A percentile compares a stretch with the other conserved stretches of the same genome.
Conservation (phyloP, 2,113 vertebrate species). For the Oryzias melastigma region DNA sequence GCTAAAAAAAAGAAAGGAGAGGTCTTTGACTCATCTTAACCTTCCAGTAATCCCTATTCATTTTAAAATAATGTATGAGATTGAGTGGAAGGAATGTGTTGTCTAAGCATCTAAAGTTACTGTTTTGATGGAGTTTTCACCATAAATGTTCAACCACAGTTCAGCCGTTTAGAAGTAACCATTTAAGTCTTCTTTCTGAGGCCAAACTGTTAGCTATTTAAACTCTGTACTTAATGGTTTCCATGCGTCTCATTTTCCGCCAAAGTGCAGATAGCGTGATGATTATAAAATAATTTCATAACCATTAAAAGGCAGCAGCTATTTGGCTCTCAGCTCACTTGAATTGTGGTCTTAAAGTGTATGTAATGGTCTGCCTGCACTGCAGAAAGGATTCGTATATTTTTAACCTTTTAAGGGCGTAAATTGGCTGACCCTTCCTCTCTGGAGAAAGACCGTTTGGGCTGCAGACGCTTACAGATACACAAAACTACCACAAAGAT, state of each 20-base stretch:
- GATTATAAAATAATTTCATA: background rate
- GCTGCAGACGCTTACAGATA: too few species aligned
- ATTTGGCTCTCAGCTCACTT: background rate
- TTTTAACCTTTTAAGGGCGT: too few species aligned
- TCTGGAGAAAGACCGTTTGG: too few species aligned
- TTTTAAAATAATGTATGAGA: conserved; percentile 15
- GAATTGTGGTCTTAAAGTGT: background rate
- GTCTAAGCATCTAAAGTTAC: background rate
- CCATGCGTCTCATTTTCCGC: too few species aligned
- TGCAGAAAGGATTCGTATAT: background rate
- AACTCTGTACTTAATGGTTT: too few species aligned
- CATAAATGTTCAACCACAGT: background rate
- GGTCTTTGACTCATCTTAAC: background rate
- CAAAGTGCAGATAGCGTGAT: background rate
- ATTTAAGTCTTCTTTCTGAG: background rate
- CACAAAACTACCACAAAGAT: too few species aligned
- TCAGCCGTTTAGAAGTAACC: background rate
- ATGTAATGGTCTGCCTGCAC: background rate
- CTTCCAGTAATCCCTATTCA: conserved; percentile 6
- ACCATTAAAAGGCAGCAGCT: background rate
- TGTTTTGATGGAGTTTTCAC: background rate
- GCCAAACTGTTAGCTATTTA: too few species aligned
- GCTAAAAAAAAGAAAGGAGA: background rate
- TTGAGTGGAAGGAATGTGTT: conserved; percentile 5
- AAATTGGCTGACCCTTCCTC: too few species aligned